phyloP scores from a whole-genome alignment of 2,797 vertebrate species.

The Anolis apletophallus region DNA sequence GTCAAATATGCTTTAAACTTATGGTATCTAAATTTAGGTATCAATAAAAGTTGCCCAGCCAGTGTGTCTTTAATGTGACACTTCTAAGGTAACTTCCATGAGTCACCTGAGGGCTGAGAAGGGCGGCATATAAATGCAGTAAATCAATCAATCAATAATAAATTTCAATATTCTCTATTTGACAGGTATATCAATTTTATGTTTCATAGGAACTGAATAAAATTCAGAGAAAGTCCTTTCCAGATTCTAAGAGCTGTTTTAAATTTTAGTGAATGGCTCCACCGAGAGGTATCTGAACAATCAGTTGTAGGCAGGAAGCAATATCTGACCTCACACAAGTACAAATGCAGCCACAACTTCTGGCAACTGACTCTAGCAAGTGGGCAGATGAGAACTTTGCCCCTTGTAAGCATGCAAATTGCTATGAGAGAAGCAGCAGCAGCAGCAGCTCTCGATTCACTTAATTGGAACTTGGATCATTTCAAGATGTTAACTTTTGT shows the following conservation, averaged over 20 bases:
- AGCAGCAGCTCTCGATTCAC: neutral
- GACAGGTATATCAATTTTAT: neutral
- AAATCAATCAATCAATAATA: no score
- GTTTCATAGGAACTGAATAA: neutral
- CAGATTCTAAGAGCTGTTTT: neutral
- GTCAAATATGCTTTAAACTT: slow-evolving; percentile 28
- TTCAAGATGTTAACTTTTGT: neutral
- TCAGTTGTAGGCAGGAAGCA: neutral
- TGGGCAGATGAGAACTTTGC: neutral
- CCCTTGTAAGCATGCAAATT: neutral
- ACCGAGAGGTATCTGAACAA: neutral
- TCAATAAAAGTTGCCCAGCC: no score
- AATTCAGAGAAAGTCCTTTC: neutral
- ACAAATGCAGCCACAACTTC: neutral
- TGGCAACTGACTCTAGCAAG: neutral
- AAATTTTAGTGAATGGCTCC: neutral
- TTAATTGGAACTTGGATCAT: neutral
- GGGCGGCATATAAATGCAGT: no score
- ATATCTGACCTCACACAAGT: neutral
- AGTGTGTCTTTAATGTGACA: no score
- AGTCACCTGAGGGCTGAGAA: no score
- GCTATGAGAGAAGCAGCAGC: neutral
- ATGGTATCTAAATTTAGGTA: neutral
- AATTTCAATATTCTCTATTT: neutral
- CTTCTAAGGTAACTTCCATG: no score